These are phyloP conservation scores for Mormyrus hasselquistii DNA, from an alignment of 2,797 vertebrate genomes.

Conservation along the genomic window DNA sequence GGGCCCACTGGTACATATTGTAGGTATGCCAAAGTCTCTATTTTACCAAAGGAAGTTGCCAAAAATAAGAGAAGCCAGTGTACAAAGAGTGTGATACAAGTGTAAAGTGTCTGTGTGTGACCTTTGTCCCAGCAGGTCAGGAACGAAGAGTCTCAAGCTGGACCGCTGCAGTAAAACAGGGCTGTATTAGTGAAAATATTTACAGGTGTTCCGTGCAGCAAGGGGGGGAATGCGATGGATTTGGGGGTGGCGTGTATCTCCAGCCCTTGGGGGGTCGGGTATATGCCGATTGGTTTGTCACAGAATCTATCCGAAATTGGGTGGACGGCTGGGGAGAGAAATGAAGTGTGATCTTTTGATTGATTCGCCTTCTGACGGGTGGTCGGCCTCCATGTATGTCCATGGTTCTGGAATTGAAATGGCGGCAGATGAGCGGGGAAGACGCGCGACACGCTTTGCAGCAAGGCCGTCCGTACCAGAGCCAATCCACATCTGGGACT, in stretches of 20 bases:
- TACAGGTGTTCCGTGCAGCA: neutral
- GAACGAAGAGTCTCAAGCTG: neutral
- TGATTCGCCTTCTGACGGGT: neutral
- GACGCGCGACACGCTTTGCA: neutral
- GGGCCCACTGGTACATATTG: neutral
- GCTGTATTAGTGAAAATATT: neutral
- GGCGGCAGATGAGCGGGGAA: too few species aligned
- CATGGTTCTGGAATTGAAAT: neutral
- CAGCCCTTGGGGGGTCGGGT: neutral
- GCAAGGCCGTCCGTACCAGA: neutral
- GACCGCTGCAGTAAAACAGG: neutral
- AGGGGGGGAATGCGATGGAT: neutral
- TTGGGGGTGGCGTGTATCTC: neutral
- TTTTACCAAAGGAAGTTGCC: neutral
- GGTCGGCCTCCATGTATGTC: neutral
- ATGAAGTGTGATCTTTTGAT: neutral
- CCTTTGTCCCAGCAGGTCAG: neutral
- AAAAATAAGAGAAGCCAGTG: neutral
- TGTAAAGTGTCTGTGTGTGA: neutral
- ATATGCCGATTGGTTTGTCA: neutral
- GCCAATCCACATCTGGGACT: neutral
- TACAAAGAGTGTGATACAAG: neutral
- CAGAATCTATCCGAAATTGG: neutral
- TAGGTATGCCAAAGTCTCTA: neutral
- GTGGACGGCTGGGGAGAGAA: neutral